A percentile compares a stretch with the other conserved stretches of the same genome.
These are phyloP conservation scores for Holcopasites calliopsidis DNA, from an alignment of 1,140 invertebrate species.

Conservation along the genomic window DNA sequence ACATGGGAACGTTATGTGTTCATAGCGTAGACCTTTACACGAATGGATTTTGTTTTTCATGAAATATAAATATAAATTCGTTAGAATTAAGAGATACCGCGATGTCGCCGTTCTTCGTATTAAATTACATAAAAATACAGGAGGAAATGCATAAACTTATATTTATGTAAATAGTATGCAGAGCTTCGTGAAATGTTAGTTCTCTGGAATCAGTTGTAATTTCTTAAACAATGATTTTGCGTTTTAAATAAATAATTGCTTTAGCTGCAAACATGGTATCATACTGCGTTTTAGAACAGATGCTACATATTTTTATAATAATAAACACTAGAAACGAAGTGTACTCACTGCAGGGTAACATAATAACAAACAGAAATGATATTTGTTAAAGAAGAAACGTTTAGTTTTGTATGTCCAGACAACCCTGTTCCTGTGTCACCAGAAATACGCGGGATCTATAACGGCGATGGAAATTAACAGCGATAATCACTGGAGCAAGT, in stretches of 20 bases:
- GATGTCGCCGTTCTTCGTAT: not conserved
- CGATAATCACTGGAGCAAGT: conserved; percentile 3
- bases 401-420: not conserved
- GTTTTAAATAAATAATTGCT: too few species aligned
- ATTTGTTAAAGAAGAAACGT: too few species aligned
- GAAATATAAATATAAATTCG: not conserved
- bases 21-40: not conserved
- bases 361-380: not conserved
- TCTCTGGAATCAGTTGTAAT: too few species aligned
- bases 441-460: not conserved
- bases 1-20: not conserved
- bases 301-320: not conserved
- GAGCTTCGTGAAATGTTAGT: too few species aligned
- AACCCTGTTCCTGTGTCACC: conserved; percentile 20
- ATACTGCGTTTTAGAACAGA: too few species aligned
- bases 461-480: not conserved
- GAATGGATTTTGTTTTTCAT: not conserved
- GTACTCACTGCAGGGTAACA: not conserved
- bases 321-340: not conserved
- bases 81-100: not conserved
- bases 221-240: too few species aligned
- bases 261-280: too few species aligned
- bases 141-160: too few species aligned
- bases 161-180: too few species aligned
- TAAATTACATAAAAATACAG: not conserved